phyloP scores from a whole-genome alignment of 2,797 vertebrate genomes.

The Sebastes cheni region DNA sequence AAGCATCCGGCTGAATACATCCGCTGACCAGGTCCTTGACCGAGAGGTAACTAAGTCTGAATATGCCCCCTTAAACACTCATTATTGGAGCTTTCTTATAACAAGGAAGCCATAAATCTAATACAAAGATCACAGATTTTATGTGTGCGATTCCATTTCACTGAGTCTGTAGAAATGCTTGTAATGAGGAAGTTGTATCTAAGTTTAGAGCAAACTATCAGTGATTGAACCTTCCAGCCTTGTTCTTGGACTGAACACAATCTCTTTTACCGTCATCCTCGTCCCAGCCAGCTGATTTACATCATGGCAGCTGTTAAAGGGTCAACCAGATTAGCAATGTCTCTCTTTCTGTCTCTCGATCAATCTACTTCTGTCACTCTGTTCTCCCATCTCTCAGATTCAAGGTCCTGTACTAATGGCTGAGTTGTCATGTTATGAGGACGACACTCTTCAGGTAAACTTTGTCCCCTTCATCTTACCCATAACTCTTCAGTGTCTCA shows the following conservation, averaged over 20 bases:
- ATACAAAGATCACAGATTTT: neutral
- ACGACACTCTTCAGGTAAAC: slow-evolving; percentile 74
- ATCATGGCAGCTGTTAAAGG: slow-evolving; percentile 43
- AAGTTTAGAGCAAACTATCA: slow-evolving; percentile 32
- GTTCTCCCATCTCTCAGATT: slow-evolving; percentile 48
- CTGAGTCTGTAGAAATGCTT: neutral
- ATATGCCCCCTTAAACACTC: neutral
- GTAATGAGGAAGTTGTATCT: neutral
- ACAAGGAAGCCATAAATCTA: neutral
- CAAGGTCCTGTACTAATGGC: slow-evolving; percentile 77
- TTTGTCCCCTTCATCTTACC: neutral
- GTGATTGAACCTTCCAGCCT: slow-evolving; percentile 27
- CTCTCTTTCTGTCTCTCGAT: neutral
- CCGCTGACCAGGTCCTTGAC: slow-evolving; percentile 79
- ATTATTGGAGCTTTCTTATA: neutral
- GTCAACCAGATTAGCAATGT: slow-evolving; percentile 53
- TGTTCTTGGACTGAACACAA: slow-evolving; percentile 40
- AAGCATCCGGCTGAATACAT: slow-evolving; percentile 81
- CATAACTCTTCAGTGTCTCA: neutral
- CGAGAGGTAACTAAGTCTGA: slow-evolving; percentile 77
- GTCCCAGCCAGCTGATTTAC: slow-evolving; percentile 45
- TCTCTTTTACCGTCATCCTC: slow-evolving; percentile 49
- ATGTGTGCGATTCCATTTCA: neutral
- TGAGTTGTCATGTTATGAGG: slow-evolving; percentile 74
- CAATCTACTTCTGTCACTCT: neutral